These are phyloP conservation scores for Haliaeetus vocifer DNA, from an alignment of 2,797 vertebrate genomes.

Conservation along the genomic window DNA sequence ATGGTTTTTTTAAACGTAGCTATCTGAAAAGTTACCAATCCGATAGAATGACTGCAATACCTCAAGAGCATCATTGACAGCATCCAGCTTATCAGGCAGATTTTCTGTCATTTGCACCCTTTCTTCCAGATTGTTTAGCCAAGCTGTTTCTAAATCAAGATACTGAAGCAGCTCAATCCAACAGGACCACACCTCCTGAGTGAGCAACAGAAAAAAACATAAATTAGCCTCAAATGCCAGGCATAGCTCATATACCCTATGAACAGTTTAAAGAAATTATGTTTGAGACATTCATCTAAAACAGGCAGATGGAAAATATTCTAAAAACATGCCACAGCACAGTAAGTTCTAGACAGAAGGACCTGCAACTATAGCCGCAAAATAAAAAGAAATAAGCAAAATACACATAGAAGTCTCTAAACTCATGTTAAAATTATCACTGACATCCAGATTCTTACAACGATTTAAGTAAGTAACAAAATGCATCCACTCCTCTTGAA, in stretches of 20 bases:
- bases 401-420: background rate
- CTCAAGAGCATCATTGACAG: conserved; percentile 86
- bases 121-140: conserved; percentile 88
- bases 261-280: background rate
- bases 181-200: conserved; percentile 94
- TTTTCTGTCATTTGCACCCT: conserved; percentile 80
- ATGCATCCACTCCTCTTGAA: background rate
- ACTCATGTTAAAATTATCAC: background rate
- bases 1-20: background rate
- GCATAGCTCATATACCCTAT: background rate
- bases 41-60: conserved; percentile 62
- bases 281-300: background rate
- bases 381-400: background rate
- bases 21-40: background rate
- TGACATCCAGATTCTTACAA: background rate
- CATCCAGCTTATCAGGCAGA: conserved; percentile 82
- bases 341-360: background rate
- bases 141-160: conserved; percentile 88
- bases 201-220: background rate
- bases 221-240: background rate
- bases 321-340: background rate
- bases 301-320: background rate
- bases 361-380: background rate
- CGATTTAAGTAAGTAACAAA: background rate
- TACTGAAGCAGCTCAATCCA: conserved; percentile 97